Evolutionary conservation across 2,888 invertebrate species (phyloP).

Genomic region (Cataglyphis altisquamis): DNA sequence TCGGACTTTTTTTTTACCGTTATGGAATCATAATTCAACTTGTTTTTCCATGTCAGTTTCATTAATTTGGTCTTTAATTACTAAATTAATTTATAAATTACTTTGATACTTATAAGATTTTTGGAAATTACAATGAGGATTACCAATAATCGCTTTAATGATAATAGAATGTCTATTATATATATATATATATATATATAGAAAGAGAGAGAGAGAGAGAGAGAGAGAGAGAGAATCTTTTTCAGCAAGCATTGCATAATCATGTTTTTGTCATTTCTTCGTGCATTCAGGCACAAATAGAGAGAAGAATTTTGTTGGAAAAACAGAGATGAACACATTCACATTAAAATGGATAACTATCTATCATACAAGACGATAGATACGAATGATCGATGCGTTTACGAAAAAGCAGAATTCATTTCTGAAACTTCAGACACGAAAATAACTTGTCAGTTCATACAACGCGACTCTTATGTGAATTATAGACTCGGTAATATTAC

Average conservation of each 20-base stretch:
- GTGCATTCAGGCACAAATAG: conserved; percentile 3
- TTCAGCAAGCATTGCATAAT: conserved; percentile 23
- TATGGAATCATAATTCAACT: not conserved
- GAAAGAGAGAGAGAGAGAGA: not conserved
- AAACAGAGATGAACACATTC: not conserved
- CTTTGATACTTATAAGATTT: not conserved
- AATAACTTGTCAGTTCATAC: not conserved
- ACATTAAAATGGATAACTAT: conserved; percentile 26
- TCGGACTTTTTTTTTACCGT: not conserved
- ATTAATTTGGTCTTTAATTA: conserved; percentile 11
- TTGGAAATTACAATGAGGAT: conserved; percentile 29
- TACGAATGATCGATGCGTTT: conserved; percentile 17
- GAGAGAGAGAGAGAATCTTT: not conserved
- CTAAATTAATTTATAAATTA: no score
- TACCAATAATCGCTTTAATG: conserved; percentile 62
- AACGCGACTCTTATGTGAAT: not conserved
- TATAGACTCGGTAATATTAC: not conserved
- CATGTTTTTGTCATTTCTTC: not conserved
- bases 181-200: no score
- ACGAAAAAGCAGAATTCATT: conserved; percentile 7
- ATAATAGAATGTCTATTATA: conserved; percentile 1
- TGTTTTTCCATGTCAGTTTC: conserved; percentile 12
- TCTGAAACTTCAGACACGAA: not conserved
- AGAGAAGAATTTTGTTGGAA: not conserved
- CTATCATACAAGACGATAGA: not conserved